phyloP scores from a whole-genome alignment of 2,888 invertebrate species.

The Phyto melanocephala region DNA sequence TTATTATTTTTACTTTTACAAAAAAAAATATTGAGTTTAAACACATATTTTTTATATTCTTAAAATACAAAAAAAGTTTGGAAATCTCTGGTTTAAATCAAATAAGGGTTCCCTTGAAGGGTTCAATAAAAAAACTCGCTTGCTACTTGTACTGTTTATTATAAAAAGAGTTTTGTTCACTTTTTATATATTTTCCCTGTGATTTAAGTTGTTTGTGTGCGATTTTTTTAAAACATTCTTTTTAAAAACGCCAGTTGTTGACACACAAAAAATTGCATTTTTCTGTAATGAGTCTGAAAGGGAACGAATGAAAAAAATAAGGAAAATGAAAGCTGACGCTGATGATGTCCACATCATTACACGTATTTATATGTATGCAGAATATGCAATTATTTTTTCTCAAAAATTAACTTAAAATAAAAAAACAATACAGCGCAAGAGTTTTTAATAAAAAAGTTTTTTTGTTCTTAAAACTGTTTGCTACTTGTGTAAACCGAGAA shows the following conservation, averaged over 20 bases:
- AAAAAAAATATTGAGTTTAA: no score
- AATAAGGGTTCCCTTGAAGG: no score
- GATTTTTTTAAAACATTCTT: neutral
- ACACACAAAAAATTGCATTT: neutral
- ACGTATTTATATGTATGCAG: neutral
- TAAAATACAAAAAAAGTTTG: no score
- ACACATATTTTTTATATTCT: no score
- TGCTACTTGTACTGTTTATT: neutral
- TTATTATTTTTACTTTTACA: no score
- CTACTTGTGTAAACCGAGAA: constrained; percentile 27
- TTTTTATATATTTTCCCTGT: neutral
- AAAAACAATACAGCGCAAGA: constrained; percentile 1
- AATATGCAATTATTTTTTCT: constrained; percentile 23
- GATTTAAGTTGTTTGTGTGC: neutral
- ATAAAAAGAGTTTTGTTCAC: neutral
- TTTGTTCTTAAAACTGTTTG: neutral
- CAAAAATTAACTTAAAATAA: constrained; percentile 34
- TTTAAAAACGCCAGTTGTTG: constrained; percentile 37
- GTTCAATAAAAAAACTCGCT: neutral
- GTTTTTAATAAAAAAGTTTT: constrained; percentile 31
- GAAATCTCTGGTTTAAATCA: no score
- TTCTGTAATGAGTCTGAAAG: neutral
- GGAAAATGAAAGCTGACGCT: constrained; percentile 40
- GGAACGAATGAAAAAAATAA: neutral
- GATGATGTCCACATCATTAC: constrained; percentile 37